Base-by-base conservation (phyloP, 1,140 invertebrate genomes). In the Papilio xuthus region DNA sequence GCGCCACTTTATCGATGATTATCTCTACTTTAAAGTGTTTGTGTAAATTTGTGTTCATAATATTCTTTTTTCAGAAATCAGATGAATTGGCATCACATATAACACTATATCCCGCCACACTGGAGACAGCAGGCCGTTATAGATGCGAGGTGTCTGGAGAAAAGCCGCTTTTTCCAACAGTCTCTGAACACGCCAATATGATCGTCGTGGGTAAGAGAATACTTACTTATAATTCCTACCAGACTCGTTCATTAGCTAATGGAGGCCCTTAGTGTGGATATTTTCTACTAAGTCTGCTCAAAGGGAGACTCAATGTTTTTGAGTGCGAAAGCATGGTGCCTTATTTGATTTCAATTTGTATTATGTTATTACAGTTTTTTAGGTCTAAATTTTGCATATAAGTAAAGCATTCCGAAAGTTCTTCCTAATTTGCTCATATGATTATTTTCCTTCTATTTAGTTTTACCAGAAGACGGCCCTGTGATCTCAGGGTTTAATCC, bases 71-170 rank as follows among this genome's bases (percentile, higher is more conserved):
- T 42, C 42, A 97, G 97, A 93, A 96, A 82, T 96, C 96, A 83
- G 96, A 91, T 80, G 97, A 96, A 6, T 96, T 96, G 81, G 96
- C 96, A 69, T 95, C 94, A 69, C 95, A 96, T 87, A 96, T 98
- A 70, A 96, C 96, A 50, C 92, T 98, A 78, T 94, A 94, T 79
- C 96, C 96, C 53, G 96, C 98, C 79, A 96, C 96, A 82, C 92
- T 98, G 81, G 95, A 96, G 86, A 97, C 96, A 73, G 96, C 96
- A 32, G 97, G 97, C 26, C 94, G 96, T 41, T 98, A 98, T 94
- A 95, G 97, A 80, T 98, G 97, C 89, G 97, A 98, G 90, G 97
- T 98, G 78, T 98, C 97, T n/a, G 97, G 96, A 4, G 97, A 98
- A 90, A 96, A 97, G 70, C 97, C 97, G 44, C 96, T 96, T 53